A percentile compares a stretch with the other conserved stretches of the same genome.
These are phyloP conservation scores for Melanchra persicariae DNA, from an alignment of 2,888 invertebrate genomes.

Conservation along the genomic window DNA sequence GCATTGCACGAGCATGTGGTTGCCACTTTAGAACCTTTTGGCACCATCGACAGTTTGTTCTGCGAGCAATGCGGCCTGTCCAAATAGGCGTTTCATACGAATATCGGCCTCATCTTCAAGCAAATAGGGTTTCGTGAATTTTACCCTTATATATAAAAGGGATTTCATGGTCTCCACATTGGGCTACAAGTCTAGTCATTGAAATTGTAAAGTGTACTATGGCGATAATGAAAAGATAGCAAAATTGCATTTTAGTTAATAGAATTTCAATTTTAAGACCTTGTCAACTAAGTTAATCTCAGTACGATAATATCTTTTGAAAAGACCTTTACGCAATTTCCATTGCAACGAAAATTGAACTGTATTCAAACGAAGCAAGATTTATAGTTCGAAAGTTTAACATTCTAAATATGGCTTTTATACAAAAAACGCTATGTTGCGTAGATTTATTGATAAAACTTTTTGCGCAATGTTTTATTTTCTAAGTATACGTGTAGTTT, in stretches of 20 bases:
- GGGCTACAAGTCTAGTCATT: background rate
- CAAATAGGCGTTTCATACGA: too few species aligned
- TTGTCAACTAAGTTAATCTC: background rate
- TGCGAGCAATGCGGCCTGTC: too few species aligned
- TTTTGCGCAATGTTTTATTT: constrained; percentile 30
- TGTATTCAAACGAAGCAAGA: background rate
- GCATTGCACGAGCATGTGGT: too few species aligned
- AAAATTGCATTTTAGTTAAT: background rate
- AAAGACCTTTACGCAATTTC: background rate
- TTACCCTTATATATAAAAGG: background rate
- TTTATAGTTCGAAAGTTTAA: background rate
- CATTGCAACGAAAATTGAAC: background rate
- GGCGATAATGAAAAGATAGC: background rate
- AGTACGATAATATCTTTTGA: background rate
- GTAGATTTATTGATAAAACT: constrained; percentile 17
- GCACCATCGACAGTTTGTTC: too few species aligned
- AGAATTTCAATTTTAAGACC: constrained; percentile 1
- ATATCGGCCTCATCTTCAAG: too few species aligned
- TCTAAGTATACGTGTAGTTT: constrained; percentile 6
- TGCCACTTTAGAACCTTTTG: too few species aligned
- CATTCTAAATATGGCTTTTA: background rate
- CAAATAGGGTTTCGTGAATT: background rate
- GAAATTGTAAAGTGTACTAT: too few species aligned
- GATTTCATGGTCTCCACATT: background rate
- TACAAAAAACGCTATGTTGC: background rate